A percentile compares a stretch with the other conserved stretches of the same genome.
These are phyloP conservation scores for Tympanuchus pallidicinctus DNA, from an alignment of 2,113 vertebrate genomes.

Conservation along the genomic window DNA sequence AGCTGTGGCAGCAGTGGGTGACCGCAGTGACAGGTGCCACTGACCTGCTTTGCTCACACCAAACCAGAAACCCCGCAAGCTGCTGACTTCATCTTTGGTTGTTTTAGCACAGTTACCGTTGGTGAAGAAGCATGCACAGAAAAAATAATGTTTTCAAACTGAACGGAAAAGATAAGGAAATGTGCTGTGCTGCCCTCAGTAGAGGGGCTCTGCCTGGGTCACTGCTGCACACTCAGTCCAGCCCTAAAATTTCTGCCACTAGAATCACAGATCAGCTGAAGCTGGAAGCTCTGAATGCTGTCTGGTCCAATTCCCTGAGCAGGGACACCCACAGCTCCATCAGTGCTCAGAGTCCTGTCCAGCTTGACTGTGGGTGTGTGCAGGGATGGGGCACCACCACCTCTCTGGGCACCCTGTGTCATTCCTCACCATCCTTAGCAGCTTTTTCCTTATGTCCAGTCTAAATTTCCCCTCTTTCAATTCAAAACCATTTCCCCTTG, in stretches of 20 bases:
- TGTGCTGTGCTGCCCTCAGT: accelerated
- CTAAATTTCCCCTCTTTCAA: too few species aligned
- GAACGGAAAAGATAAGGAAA: not conserved
- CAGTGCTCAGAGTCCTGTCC: too few species aligned
- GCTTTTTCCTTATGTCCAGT: too few species aligned
- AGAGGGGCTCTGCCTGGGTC: accelerated
- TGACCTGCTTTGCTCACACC: not conserved
- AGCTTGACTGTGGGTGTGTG: too few species aligned
- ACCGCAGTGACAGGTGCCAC: not conserved
- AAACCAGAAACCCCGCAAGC: accelerated
- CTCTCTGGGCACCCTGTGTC: too few species aligned
- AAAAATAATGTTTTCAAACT: not conserved
- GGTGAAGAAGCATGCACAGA: accelerated
- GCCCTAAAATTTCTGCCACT: not conserved
- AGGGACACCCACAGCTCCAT: too few species aligned
- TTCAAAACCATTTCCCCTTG: too few species aligned
- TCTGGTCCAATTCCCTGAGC: too few species aligned
- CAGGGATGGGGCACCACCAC: too few species aligned
- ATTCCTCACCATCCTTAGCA: too few species aligned
- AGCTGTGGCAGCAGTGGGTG: not conserved
- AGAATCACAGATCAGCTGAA: too few species aligned
- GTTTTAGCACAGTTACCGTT: accelerated
- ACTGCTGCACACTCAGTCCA: not conserved
- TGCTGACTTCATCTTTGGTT: accelerated
- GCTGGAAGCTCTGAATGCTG: too few species aligned